A percentile compares a stretch with the other conserved stretches of the same genome.
Evolutionary conservation across 2,113 vertebrate genomes (phyloP).

Genomic region (Lepus timidus): DNA sequence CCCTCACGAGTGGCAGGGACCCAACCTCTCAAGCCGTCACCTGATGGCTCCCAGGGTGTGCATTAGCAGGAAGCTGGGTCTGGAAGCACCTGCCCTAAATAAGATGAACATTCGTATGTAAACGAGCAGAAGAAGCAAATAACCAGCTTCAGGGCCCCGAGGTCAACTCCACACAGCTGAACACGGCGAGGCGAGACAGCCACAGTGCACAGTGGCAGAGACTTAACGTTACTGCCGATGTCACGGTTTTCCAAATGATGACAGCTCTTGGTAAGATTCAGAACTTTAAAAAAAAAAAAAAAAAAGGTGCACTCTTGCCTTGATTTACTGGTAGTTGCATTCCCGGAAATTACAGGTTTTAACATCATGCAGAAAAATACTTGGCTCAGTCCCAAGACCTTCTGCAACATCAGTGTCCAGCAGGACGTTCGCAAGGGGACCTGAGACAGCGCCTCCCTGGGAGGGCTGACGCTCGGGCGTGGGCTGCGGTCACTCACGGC

Average conservation of each 20-base stretch:
- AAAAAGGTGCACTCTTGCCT: background rate
- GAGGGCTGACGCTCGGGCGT: background rate
- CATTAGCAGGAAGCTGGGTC: too few relatives aligned
- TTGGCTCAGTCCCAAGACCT: background rate
- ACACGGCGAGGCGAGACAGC: background rate
- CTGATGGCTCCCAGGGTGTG: too few relatives aligned
- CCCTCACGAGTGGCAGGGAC: too few relatives aligned
- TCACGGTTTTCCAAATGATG: background rate
- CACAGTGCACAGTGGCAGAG: background rate
- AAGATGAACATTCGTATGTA: constrained; percentile 30
- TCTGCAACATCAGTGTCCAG: background rate
- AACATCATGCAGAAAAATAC: background rate
- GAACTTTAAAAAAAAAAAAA: background rate
- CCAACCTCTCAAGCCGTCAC: too few relatives aligned
- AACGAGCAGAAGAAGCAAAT: background rate
- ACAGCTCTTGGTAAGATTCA: background rate
- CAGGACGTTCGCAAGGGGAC: background rate
- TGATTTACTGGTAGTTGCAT: background rate
- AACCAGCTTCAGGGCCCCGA: background rate
- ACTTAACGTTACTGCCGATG: background rate
- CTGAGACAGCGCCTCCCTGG: background rate
- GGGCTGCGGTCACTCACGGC: background rate
- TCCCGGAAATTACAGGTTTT: background rate
- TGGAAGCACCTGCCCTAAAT: background rate
- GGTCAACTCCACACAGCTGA: background rate